phyloP scores from a whole-genome alignment of 2,888 invertebrate genomes.

The Epirrhoe tristata region DNA sequence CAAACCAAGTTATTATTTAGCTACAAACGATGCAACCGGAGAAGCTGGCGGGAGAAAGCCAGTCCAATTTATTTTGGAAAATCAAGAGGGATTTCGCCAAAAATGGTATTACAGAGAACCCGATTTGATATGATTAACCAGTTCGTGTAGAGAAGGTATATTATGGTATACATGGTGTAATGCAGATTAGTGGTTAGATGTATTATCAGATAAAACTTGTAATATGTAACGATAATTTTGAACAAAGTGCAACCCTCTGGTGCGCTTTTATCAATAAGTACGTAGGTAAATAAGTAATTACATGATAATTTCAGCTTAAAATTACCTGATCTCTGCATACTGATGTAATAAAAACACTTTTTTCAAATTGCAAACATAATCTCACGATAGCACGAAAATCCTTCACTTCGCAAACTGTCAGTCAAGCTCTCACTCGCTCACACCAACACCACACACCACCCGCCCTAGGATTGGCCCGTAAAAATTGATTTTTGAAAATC shows the following conservation, averaged over 20 bases:
- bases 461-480: neutral
- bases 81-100: neutral
- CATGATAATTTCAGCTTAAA: neutral
- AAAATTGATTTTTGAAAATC: constrained; percentile 5
- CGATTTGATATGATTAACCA: neutral
- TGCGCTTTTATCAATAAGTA: constrained; percentile 34
- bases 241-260: constrained; percentile 28
- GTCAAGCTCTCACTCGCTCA: constrained; percentile 35
- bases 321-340: constrained; percentile 52
- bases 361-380: constrained; percentile 77
- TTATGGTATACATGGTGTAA: neutral
- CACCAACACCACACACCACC: neutral
- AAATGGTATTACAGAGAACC: neutral
- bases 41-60: neutral
- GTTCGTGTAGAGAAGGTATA: neutral
- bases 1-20: neutral
- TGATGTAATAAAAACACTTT: constrained; percentile 53
- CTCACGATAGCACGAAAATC: constrained; percentile 65
- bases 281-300: neutral
- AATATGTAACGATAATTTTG: constrained; percentile 34
- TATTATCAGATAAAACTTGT: constrained; percentile 11
- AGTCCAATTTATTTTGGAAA: neutral
- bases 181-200: constrained; percentile 5
- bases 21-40: neutral
- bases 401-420: constrained; percentile 73